Percentiles rank a stretch among this genome's conserved stretches.
phyloP scores from a whole-genome alignment of 2,888 invertebrate species.

The Latheticus oryzae region DNA sequence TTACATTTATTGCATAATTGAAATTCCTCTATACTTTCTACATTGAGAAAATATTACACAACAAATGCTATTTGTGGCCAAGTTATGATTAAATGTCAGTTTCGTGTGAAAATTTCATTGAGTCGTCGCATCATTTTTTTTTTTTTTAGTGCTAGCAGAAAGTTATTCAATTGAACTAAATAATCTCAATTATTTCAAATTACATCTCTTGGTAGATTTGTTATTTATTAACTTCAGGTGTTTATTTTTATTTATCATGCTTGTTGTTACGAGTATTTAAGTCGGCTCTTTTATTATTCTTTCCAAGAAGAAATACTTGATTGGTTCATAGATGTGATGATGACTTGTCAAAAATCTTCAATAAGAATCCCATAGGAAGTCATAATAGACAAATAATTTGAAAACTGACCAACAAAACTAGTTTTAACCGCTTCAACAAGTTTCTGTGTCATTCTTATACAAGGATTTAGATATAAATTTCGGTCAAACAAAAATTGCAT shows the following conservation, averaged over 20 bases:
- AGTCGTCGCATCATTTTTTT: constrained; percentile 26
- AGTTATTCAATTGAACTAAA: too few relatives aligned
- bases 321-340: constrained; percentile 4
- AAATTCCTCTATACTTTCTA: constrained; percentile 44
- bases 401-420: constrained; percentile 15
- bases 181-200: constrained; percentile 26
- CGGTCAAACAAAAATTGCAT: too few relatives aligned
- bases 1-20: constrained; percentile 41
- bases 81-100: constrained; percentile 41
- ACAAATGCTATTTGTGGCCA: constrained; percentile 39
- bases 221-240: constrained; percentile 21
- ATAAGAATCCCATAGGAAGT: background rate
- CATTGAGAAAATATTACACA: constrained; percentile 45
- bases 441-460: constrained; percentile 13
- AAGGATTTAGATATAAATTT: constrained; percentile 8
- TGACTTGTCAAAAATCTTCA: background rate
- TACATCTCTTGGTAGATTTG: constrained; percentile 16
- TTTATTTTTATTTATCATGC: constrained; percentile 23
- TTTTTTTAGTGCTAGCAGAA: background rate
- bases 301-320: constrained; percentile 23
- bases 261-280: constrained; percentile 1
- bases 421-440: constrained; percentile 4
- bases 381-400: background rate
- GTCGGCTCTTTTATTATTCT: constrained; percentile 11
- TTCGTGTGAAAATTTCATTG: constrained; percentile 36